Percentiles rank a stretch among this genome's conserved stretches.
These are phyloP conservation scores for Campoletis sonorensis DNA, from an alignment of 1,140 invertebrate species.

Conservation along the genomic window DNA sequence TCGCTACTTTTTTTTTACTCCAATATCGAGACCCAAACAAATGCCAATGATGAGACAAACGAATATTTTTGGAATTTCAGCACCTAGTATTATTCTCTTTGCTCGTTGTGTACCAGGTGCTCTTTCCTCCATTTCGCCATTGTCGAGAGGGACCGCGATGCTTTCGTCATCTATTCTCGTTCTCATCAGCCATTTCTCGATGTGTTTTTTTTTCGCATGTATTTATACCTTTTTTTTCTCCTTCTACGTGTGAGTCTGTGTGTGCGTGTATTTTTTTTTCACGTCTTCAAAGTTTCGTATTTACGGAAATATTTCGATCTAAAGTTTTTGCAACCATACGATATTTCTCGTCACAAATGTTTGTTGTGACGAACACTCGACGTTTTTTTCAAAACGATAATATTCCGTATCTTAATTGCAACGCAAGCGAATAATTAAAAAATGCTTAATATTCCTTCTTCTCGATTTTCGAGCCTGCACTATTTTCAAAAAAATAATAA, in stretches of 20 bases:
- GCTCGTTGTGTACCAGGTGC: constrained; percentile 16
- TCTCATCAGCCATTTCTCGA: constrained; percentile 13
- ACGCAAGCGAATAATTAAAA: too few relatives aligned
- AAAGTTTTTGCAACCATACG: too few relatives aligned
- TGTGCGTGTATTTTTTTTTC: too few relatives aligned
- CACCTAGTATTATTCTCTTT: constrained; percentile 1
- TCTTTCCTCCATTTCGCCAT: constrained; percentile 14
- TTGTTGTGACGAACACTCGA: too few relatives aligned
- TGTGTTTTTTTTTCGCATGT: not conserved
- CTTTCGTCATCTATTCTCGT: constrained; percentile 22
- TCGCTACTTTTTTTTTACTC: not conserved
- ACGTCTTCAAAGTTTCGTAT: too few relatives aligned
- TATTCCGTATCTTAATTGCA: too few relatives aligned
- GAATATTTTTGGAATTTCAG: not conserved
- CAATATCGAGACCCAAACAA: not conserved
- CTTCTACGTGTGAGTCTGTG: not conserved
- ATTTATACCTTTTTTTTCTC: constrained; percentile 2
- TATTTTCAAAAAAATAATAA: too few relatives aligned
- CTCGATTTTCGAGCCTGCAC: too few relatives aligned
- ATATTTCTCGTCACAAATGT: too few relatives aligned
- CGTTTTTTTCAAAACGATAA: too few relatives aligned
- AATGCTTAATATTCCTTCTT: too few relatives aligned
- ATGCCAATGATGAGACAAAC: not conserved
- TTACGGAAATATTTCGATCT: too few relatives aligned
- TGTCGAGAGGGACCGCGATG: not conserved